phyloP scores from a whole-genome alignment of 2,797 vertebrate genomes.

The Salarias fasciatus region DNA sequence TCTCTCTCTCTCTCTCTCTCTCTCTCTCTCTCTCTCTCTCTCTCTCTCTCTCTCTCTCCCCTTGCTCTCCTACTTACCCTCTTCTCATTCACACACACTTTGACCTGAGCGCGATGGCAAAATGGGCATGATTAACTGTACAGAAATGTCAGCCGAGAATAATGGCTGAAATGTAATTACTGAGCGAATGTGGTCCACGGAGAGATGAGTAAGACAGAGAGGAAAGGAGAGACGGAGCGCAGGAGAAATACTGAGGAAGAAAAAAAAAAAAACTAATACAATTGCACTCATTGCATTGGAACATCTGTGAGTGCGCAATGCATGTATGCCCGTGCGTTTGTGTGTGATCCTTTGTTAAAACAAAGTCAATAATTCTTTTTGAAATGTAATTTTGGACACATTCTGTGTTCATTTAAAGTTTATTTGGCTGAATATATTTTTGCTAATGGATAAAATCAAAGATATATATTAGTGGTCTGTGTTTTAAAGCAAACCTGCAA shows the following conservation, averaged over 20 bases:
- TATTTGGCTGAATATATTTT: background rate
- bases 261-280: conserved; percentile 11
- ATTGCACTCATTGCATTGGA: conserved; percentile 12
- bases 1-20: conserved; percentile 1
- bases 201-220: conserved; percentile 51
- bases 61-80: conserved; percentile 31
- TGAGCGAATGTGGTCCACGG: conserved; percentile 46
- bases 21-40: background rate
- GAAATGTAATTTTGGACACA: conserved; percentile 9
- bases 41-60: background rate
- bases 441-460: conserved; percentile 5
- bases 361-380: conserved; percentile 19
- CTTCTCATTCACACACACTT: conserved; percentile 61
- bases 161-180: conserved; percentile 78
- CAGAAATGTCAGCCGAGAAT: conserved; percentile 77
- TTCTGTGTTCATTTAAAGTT: conserved; percentile 8
- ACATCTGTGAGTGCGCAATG: no score
- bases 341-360: conserved; percentile 1
- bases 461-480: conserved; percentile 2
- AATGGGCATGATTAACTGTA: conserved; percentile 76
- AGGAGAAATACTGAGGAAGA: conserved; percentile 4
- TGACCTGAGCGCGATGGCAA: conserved; percentile 68
- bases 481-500: conserved; percentile 10
- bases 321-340: background rate
- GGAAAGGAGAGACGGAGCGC: conserved; percentile 13